Conservation (phyloP, 2,113 vertebrate species). For the Dendrocopos noguchii region DNA sequence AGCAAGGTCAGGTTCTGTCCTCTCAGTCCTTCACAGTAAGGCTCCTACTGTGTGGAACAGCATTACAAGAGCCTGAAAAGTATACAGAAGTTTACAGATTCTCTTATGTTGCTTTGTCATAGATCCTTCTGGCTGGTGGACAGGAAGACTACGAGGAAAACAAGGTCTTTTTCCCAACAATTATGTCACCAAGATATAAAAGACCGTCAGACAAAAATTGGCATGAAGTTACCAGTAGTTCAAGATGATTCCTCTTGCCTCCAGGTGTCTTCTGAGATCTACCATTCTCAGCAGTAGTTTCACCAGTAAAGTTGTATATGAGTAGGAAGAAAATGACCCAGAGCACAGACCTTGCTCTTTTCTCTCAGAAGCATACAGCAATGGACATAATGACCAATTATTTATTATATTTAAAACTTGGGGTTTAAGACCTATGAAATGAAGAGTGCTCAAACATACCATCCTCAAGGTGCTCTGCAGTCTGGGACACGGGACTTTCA, state of each 20-base stretch:
- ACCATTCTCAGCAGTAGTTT: neutral
- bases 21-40: neutral
- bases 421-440: constrained; percentile 36
- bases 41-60: neutral
- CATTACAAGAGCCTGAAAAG: neutral
- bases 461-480: constrained; percentile 58
- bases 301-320: neutral
- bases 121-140: constrained; percentile 99
- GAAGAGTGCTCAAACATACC: neutral
- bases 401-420: constrained; percentile 98
- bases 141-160: constrained; percentile 92
- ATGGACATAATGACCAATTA: constrained; percentile 80
- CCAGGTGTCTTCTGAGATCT: constrained; percentile 3
- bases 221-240: neutral
- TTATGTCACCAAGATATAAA: constrained; percentile 93
- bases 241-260: neutral
- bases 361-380: constrained; percentile 6
- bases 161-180: constrained; percentile 99
- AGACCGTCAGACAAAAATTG: neutral
- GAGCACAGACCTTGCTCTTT: neutral
- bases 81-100: neutral
- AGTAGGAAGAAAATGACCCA: neutral
- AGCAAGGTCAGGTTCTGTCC: neutral
- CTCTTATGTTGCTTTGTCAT: neutral
- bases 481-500: constrained; percentile 66